Percentiles rank a stretch among this genome's conserved stretches.
phyloP scores from a whole-genome alignment of 1,140 invertebrate species.

The Carposina sasakii region DNA sequence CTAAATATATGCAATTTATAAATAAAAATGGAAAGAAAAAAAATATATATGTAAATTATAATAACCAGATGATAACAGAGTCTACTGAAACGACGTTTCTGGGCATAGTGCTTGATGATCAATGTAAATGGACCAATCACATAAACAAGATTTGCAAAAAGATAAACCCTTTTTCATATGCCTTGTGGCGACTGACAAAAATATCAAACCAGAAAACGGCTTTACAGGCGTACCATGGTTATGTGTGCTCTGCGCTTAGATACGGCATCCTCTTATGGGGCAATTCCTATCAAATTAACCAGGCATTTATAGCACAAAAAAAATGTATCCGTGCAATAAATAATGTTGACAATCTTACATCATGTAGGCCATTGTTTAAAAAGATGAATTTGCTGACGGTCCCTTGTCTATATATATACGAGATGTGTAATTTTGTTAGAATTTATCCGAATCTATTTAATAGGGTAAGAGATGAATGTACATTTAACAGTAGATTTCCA shows the following conservation, averaged over 20 bases:
- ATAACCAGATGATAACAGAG: not conserved
- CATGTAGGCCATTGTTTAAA: slow-evolving; percentile 1
- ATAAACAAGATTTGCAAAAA: slow-evolving; percentile 1
- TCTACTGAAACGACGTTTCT: not conserved
- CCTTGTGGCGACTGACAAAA: not conserved
- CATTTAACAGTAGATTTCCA: too few species aligned
- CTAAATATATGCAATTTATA: slow-evolving; percentile 4
- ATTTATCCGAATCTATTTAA: slow-evolving; percentile 5
- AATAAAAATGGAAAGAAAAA: not conserved
- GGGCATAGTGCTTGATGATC: slow-evolving; percentile 1
- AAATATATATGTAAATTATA: not conserved
- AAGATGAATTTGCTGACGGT: slow-evolving; percentile 1
- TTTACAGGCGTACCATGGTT: slow-evolving; percentile 1
- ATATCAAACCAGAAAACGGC: not conserved
- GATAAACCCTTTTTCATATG: slow-evolving; percentile 3
- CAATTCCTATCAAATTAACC: not conserved
- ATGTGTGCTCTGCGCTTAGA: not conserved
- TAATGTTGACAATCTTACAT: slow-evolving; percentile 6
- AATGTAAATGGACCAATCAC: not conserved
- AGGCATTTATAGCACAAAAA: slow-evolving; percentile 5
- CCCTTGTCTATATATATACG: slow-evolving; percentile 4
- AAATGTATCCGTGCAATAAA: slow-evolving; percentile 4
- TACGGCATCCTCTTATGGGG: slow-evolving; percentile 10
- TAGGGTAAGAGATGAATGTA: too few species aligned
- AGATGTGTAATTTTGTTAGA: slow-evolving; percentile 5